Evolutionary conservation across 1,140 invertebrate genomes (phyloP).

Genomic region (Drosophila rhopaloa): DNA sequence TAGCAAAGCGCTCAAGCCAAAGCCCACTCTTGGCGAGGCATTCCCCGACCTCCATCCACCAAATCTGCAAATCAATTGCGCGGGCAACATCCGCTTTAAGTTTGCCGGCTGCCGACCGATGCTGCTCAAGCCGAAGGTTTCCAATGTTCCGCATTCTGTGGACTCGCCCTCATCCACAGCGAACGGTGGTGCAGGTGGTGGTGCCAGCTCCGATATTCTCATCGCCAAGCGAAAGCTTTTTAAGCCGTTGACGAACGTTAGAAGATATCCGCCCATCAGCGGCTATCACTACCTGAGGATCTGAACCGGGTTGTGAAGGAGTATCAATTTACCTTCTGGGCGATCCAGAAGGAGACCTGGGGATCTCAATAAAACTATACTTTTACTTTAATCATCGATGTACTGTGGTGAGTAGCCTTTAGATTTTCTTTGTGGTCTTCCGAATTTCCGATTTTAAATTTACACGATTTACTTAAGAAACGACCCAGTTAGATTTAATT

Average conservation of each 20-base stretch:
- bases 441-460: not conserved
- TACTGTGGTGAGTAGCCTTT: not conserved
- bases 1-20: slow-evolving; percentile 71
- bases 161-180: slow-evolving; percentile 29
- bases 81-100: slow-evolving; percentile 77
- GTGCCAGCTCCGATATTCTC: slow-evolving; percentile 65
- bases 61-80: slow-evolving; percentile 70
- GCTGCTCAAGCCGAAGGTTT: slow-evolving; percentile 65
- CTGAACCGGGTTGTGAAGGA: slow-evolving; percentile 21
- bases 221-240: slow-evolving; percentile 77
- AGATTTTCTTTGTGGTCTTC: not conserved
- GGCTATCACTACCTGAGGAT: slow-evolving; percentile 69
- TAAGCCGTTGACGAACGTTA: slow-evolving; percentile 74
- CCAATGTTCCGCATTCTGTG: slow-evolving; percentile 15
- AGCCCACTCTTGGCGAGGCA: slow-evolving; percentile 60
- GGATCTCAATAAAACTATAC: slow-evolving; percentile 33
- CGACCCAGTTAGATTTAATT: no score
- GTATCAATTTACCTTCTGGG: not conserved
- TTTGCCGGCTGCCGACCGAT: slow-evolving; percentile 78
- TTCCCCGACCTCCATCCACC: slow-evolving; percentile 69
- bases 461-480: no score
- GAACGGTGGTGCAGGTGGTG: slow-evolving; percentile 32
- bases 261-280: slow-evolving; percentile 40
- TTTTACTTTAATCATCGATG: not conserved
- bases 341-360: slow-evolving; percentile 1